A percentile compares a stretch with the other conserved stretches of the same genome.
Conservation (phyloP, 2,888 invertebrate genomes). For the Tetranychus truncatus region DNA sequence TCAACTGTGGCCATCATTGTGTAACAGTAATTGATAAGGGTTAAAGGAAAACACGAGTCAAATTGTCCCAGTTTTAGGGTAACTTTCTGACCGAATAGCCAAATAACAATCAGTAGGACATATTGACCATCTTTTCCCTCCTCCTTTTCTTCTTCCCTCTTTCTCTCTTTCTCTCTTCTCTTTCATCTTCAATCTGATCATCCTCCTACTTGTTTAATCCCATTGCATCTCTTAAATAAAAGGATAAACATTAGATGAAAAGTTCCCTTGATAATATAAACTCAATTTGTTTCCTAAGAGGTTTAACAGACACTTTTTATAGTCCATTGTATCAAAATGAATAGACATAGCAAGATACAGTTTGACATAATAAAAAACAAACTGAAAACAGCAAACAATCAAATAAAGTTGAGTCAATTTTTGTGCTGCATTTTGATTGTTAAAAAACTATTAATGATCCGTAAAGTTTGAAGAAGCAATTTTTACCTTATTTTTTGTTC, state of each 20-base stretch:
- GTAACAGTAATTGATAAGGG: background rate
- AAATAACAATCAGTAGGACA: background rate
- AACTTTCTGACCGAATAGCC: background rate
- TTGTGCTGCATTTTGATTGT: background rate
- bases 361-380: background rate
- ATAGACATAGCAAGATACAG: background rate
- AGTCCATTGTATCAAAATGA: background rate
- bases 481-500: background rate
- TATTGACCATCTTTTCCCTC: background rate
- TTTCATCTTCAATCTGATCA: background rate
- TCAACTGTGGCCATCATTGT: background rate
- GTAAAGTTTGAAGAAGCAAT: background rate
- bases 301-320: too few relatives aligned
- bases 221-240: too few relatives aligned
- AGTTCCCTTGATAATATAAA: background rate
- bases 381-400: background rate
- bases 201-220: background rate
- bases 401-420: background rate
- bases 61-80: background rate
- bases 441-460: background rate
- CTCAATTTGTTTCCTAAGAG: background rate
- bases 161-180: background rate
- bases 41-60: background rate
- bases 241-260: background rate
- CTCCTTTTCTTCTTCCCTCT: background rate